Evolutionary conservation across 2,113 vertebrate genomes (phyloP).

Genomic region (Anguilla japonica): DNA sequence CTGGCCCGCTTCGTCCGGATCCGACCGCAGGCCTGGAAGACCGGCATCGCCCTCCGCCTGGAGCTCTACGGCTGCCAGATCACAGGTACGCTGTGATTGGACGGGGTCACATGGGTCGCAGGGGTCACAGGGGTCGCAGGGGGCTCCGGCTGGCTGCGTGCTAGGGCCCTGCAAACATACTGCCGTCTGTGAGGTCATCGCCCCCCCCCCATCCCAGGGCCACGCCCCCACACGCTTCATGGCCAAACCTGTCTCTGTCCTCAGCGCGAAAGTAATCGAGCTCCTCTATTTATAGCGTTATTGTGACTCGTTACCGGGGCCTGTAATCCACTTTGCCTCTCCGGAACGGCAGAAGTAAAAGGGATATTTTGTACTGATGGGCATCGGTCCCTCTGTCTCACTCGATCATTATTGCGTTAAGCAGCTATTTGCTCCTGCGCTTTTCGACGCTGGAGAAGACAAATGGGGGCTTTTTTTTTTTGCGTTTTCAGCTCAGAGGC

Average conservation of each 20-base stretch:
- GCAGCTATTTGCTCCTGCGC: constrained; percentile 41
- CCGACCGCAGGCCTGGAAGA: constrained; percentile 89
- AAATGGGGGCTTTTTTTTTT: constrained; percentile 35
- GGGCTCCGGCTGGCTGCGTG: too few species aligned
- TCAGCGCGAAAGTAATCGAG: background rate
- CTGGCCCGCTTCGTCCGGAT: constrained; percentile 89
- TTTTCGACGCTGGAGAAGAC: constrained; percentile 35
- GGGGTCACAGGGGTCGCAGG: too few species aligned
- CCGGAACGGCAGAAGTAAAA: constrained; percentile 31
- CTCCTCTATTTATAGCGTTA: background rate
- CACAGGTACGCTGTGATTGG: constrained; percentile 72
- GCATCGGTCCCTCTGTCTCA: constrained; percentile 34
- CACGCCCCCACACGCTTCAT: background rate
- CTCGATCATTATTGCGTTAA: constrained; percentile 45
- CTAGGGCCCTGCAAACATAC: too few species aligned
- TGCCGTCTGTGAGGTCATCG: too few species aligned
- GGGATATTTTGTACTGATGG: constrained; percentile 34
- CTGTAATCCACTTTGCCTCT: constrained; percentile 42
- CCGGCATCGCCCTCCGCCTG: constrained; percentile 87
- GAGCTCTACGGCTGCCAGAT: constrained; percentile 96
- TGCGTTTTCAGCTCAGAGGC: constrained; percentile 41
- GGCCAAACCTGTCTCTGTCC: background rate
- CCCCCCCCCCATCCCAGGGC: too few species aligned
- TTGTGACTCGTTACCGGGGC: background rate
- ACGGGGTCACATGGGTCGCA: background rate